These are phyloP conservation scores for Coregonus ussuriensis DNA, from an alignment of 2,797 vertebrate species.

Conservation along the genomic window DNA sequence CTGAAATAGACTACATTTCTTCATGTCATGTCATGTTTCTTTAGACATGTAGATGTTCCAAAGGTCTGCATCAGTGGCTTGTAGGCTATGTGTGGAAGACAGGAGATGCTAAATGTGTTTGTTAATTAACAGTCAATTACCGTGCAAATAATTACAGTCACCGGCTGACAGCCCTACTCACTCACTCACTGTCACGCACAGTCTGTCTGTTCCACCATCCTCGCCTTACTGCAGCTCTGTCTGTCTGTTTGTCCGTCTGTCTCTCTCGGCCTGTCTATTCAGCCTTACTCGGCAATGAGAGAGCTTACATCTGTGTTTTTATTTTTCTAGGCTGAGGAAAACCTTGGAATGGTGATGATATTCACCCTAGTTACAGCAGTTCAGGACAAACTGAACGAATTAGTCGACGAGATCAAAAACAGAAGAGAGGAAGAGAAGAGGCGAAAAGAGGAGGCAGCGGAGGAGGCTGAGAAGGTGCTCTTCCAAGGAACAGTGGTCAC, in stretches of 20 bases:
- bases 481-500: conserved; percentile 98
- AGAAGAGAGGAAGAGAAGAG: conserved; percentile 89
- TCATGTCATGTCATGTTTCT: no score
- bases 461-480: conserved; percentile 94
- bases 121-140: no score
- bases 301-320: background rate
- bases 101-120: no score
- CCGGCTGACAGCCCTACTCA: no score
- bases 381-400: conserved; percentile 96
- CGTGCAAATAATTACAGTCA: no score
- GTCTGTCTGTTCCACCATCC: no score
- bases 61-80: no score
- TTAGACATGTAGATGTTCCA: no score
- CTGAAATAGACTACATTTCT: no score
- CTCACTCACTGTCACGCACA: no score
- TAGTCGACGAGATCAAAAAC: conserved; percentile 91
- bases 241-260: background rate
- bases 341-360: conserved; percentile 98
- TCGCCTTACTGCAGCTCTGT: background rate
- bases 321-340: conserved; percentile 85
- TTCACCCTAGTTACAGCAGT: conserved; percentile 95
- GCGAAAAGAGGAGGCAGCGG: conserved; percentile 87
- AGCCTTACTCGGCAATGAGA: background rate
- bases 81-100: no score
- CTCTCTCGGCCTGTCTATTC: background rate